Percentiles rank a stretch among this genome's conserved stretches.
Conservation (phyloP, 2,113 vertebrate genomes). For the Thermophis baileyi region DNA sequence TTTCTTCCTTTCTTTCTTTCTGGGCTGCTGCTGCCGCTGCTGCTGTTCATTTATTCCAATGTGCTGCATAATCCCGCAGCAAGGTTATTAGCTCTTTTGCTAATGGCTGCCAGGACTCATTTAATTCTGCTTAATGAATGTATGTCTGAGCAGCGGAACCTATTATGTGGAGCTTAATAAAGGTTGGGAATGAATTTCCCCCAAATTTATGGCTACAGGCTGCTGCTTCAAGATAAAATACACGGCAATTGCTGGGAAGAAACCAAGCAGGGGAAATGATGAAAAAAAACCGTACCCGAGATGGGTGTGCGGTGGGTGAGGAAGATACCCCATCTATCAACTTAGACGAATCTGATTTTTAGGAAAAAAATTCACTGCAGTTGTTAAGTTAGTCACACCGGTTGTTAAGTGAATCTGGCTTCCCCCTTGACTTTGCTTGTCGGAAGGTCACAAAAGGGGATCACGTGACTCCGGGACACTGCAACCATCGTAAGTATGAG, state of each 20-base stretch:
- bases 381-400: background rate
- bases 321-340: constrained; percentile 24
- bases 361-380: constrained; percentile 22
- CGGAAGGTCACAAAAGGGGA: background rate
- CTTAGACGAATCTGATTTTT: constrained; percentile 30
- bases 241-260: constrained; percentile 55
- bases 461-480: background rate
- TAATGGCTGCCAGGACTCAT: constrained; percentile 56
- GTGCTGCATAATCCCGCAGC: constrained; percentile 57
- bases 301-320: background rate
- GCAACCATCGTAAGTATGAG: too few relatives aligned
- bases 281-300: constrained; percentile 15
- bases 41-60: constrained; percentile 59
- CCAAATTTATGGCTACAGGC: constrained; percentile 58
- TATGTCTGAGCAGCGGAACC: constrained; percentile 55
- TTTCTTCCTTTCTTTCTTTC: background rate
- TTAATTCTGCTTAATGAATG: constrained; percentile 62
- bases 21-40: constrained; percentile 20
- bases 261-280: constrained; percentile 44
- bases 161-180: constrained; percentile 57
- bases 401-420: background rate
- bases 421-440: background rate
- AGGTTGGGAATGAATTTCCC: constrained; percentile 59
- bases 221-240: constrained; percentile 66
- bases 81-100: constrained; percentile 57